These are phyloP conservation scores for Eustalomyia histrio DNA, from an alignment of 2,888 invertebrate species.

Conservation along the genomic window DNA sequence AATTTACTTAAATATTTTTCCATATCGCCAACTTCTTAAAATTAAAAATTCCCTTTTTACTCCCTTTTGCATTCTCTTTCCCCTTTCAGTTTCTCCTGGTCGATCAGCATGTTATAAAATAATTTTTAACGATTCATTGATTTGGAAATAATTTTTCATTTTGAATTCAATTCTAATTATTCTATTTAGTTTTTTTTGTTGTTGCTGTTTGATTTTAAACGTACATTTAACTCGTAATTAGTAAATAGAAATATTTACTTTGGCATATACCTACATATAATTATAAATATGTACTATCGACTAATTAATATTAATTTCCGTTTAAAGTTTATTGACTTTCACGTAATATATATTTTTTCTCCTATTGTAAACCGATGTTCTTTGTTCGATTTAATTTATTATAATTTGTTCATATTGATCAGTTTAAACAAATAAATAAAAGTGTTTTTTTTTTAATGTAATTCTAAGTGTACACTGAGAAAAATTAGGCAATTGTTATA, in stretches of 20 bases:
- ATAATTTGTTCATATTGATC: neutral
- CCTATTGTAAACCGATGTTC: neutral
- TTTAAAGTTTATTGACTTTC: constrained; percentile 51
- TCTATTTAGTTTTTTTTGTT: no score
- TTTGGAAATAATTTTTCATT: neutral
- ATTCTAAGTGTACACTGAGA: neutral
- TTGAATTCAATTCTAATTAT: neutral
- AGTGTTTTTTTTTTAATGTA: neutral
- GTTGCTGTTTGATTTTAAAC: no score
- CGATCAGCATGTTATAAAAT: no score
- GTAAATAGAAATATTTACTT: constrained; percentile 11
- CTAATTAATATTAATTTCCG: constrained; percentile 30
- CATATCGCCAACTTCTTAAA: no score
- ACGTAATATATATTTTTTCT: neutral
- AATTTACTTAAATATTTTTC: no score
- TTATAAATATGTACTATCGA: constrained; percentile 24
- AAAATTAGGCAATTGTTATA: neutral
- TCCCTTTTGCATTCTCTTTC: no score
- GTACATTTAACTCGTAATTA: constrained; percentile 14
- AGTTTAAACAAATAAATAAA: neutral
- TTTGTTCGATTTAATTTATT: constrained; percentile 20
- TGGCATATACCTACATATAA: neutral
- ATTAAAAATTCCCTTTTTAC: no score
- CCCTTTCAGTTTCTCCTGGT: no score
- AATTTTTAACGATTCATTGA: no score